Conservation (phyloP, 2,888 invertebrate species). For the Mactromeris polynyma region DNA sequence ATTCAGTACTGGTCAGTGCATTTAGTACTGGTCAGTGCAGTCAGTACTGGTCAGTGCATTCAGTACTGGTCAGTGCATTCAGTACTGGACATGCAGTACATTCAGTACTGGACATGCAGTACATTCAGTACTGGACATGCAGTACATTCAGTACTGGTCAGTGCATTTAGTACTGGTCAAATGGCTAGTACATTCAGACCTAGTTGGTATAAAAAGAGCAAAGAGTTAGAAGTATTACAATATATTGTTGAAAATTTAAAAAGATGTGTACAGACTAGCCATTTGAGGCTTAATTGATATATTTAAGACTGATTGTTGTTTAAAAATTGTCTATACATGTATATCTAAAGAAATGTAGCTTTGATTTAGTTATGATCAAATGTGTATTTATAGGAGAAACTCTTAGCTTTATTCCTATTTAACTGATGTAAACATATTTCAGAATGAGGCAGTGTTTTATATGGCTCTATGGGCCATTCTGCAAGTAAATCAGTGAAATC, state of each 20-base stretch:
- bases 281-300: background rate
- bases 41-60: too few relatives aligned
- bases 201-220: too few relatives aligned
- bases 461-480: slow-evolving; percentile 57
- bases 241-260: background rate
- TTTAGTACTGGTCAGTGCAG: too few relatives aligned
- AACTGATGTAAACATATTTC: background rate
- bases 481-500: slow-evolving; percentile 41
- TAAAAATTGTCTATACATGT: background rate
- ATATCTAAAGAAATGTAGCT: background rate
- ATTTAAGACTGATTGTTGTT: background rate
- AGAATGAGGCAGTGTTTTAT: background rate
- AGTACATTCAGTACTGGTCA: too few relatives aligned
- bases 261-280: background rate
- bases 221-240: too few relatives aligned
- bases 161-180: too few relatives aligned
- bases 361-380: background rate
- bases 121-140: too few relatives aligned
- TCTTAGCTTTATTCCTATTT: background rate
- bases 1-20: too few relatives aligned
- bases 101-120: too few relatives aligned
- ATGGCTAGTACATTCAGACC: too few relatives aligned
- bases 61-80: too few relatives aligned
- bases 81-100: too few relatives aligned
- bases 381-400: background rate